Conservation (phyloP, 2,888 invertebrate genomes). For the Punctoribates punctum region DNA sequence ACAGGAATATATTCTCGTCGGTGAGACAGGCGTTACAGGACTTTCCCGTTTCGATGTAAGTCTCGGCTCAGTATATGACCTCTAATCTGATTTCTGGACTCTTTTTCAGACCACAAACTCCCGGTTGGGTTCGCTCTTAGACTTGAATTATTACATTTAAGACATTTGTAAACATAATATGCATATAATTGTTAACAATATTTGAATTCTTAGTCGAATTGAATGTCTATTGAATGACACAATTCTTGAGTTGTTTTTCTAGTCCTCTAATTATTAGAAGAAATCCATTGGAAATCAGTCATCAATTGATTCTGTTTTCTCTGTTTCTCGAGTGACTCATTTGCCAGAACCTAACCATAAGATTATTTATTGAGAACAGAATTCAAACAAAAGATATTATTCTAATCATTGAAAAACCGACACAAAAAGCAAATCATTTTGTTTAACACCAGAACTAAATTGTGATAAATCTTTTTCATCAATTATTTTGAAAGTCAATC, state of each 20-base stretch:
- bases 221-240: neutral
- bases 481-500: neutral
- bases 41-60: constrained; percentile 65
- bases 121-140: constrained; percentile 34
- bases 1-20: constrained; percentile 80
- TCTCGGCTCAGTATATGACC: too few species aligned
- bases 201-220: neutral
- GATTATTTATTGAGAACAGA: too few species aligned
- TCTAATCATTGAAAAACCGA: too few species aligned
- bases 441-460: constrained; percentile 8
- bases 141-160: neutral
- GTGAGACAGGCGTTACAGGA: constrained; percentile 88
- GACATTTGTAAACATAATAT: constrained; percentile 16
- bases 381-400: too few species aligned
- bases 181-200: constrained; percentile 23
- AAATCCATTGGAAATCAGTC: too few species aligned
- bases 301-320: too few species aligned
- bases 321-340: too few species aligned
- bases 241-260: too few species aligned
- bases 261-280: too few species aligned
- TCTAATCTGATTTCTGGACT: neutral
- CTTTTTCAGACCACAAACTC: constrained; percentile 17
- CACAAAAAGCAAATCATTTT: neutral
- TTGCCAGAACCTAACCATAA: too few species aligned
- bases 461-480: constrained; percentile 13